Evolutionary conservation across 2,888 invertebrate species (phyloP).

Genomic region (Tolmerus cingulatus): DNA sequence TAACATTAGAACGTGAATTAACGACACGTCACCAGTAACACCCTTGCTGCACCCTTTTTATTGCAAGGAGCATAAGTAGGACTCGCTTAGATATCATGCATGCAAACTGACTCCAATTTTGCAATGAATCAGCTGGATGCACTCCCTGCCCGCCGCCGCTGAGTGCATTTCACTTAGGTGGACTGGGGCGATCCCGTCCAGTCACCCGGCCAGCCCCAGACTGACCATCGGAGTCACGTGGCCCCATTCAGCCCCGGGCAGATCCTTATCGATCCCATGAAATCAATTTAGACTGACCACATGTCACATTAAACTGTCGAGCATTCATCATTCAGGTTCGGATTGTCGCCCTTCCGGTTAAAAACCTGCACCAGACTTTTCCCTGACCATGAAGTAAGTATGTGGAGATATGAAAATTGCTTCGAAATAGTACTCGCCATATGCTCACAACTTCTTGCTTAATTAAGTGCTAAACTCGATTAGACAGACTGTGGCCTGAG

Average conservation of each 20-base stretch:
- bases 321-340: constrained; percentile 30
- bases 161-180: background rate
- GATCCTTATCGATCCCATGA: constrained; percentile 26
- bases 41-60: background rate
- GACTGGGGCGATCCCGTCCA: background rate
- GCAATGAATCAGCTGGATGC: constrained; percentile 26
- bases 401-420: background rate
- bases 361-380: background rate
- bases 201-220: background rate
- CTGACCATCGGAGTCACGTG: background rate
- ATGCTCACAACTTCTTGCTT: background rate
- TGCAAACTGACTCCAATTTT: constrained; percentile 9
- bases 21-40: constrained; percentile 1
- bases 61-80: background rate
- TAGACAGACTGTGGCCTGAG: background rate
- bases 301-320: constrained; percentile 38
- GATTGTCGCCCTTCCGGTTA: constrained; percentile 24
- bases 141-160: background rate
- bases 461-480: background rate
- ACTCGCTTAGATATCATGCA: background rate
- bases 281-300: constrained; percentile 39
- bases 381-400: background rate
- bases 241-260: background rate
- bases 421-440: background rate
- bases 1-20: background rate